Conservation (phyloP, 2,888 invertebrate genomes). For the Drosophila multiciliata region DNA sequence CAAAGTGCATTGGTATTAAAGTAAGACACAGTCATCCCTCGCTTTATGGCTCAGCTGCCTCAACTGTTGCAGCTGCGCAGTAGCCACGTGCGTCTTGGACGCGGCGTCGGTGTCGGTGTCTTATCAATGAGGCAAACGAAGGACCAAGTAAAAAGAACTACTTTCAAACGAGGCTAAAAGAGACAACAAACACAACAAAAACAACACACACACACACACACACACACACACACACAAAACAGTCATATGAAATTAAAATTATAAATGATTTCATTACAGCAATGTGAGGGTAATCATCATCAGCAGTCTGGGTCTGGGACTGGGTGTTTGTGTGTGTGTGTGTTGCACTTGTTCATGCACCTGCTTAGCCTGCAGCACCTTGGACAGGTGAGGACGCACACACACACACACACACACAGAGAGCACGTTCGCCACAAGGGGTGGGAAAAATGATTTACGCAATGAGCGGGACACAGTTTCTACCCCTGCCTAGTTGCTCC, state of each 20-base stretch:
- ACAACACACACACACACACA: slow-evolving; percentile 7
- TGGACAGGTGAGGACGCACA: slow-evolving; percentile 52
- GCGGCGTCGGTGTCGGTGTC: background rate
- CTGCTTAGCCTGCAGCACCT: slow-evolving; percentile 55
- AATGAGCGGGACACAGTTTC: slow-evolving; percentile 39
- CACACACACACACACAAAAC: slow-evolving; percentile 19
- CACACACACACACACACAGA: slow-evolving; percentile 12
- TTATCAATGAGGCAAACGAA: background rate
- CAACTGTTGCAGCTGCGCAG: slow-evolving; percentile 36
- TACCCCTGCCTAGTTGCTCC: slow-evolving; percentile 13
- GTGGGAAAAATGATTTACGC: slow-evolving; percentile 79
- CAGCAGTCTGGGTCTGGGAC: slow-evolving; percentile 7
- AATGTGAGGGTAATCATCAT: slow-evolving; percentile 62
- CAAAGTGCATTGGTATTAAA: background rate
- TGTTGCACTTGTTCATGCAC: slow-evolving; percentile 45
- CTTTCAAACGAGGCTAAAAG: slow-evolving; percentile 28
- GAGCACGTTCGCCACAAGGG: slow-evolving; percentile 40
- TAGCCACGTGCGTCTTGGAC: slow-evolving; percentile 39
- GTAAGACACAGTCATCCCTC: background rate
- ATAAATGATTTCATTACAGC: slow-evolving; percentile 76
- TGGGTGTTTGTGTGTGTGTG: slow-evolving; percentile 1
- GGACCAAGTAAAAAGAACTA: slow-evolving; percentile 30
- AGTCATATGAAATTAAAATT: slow-evolving; percentile 58
- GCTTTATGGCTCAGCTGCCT: slow-evolving; percentile 1
- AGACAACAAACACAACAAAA: slow-evolving; percentile 11